phyloP scores from a whole-genome alignment of 2,113 vertebrate species.

The Caloenas nicobarica region DNA sequence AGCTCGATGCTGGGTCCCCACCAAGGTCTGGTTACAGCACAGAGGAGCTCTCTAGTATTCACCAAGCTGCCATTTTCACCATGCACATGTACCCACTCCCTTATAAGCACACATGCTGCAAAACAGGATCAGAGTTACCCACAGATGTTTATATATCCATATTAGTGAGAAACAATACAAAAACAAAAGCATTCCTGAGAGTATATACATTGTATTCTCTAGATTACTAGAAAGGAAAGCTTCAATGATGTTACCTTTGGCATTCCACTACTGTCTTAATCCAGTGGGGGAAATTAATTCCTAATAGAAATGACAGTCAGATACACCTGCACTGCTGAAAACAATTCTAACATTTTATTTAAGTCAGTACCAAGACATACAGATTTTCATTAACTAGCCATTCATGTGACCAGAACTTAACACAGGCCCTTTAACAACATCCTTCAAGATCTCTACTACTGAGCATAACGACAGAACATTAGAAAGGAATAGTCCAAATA shows the following conservation, averaged over 20 bases:
- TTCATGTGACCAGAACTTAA: background rate
- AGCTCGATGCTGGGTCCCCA: background rate
- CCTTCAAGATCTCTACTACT: background rate
- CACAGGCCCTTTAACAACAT: background rate
- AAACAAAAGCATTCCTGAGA: background rate
- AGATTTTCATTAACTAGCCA: background rate
- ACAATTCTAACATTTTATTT: background rate
- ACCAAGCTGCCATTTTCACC: background rate
- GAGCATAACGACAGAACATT: background rate
- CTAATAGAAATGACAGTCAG: background rate
- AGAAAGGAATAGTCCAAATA: background rate
- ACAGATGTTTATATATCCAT: background rate
- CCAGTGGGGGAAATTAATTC: background rate
- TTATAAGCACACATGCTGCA: background rate
- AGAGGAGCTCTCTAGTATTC: background rate
- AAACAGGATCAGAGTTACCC: background rate
- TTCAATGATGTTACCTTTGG: background rate
- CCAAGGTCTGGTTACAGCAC: background rate
- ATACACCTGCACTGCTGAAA: background rate
- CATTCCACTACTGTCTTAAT: background rate
- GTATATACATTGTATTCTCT: background rate
- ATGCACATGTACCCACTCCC: rapidly evolving
- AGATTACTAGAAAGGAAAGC: background rate
- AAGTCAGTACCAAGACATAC: background rate
- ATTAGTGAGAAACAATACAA: background rate